Evolutionary conservation across 2,888 invertebrate genomes (phyloP).

Genomic region (Macrosoma leucophasiata): DNA sequence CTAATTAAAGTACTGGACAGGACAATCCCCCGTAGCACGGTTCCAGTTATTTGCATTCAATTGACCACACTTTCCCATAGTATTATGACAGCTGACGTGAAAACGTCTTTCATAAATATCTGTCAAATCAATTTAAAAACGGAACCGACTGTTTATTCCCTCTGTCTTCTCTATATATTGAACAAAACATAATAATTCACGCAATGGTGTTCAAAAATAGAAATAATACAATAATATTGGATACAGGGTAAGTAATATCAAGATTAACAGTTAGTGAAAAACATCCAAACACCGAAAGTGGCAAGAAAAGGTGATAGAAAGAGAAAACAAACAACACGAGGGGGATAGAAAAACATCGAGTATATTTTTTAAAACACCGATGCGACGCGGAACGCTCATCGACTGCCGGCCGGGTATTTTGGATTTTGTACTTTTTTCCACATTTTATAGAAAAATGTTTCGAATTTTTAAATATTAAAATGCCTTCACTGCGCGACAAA

Average conservation of each 20-base stretch:
- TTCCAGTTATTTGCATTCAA: too few species aligned
- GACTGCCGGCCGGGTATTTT: conserved; percentile 68
- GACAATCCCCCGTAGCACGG: too few species aligned
- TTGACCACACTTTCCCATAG: too few species aligned
- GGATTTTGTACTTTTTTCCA: conserved; percentile 37
- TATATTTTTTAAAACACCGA: conserved; percentile 65
- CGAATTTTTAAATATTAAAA: conserved; percentile 1
- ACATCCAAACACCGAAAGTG: conserved; percentile 73
- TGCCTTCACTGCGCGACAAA: too few species aligned
- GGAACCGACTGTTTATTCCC: too few species aligned
- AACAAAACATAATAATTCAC: conserved; percentile 11
- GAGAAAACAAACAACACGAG: conserved; percentile 63
- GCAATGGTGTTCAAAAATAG: conserved; percentile 22
- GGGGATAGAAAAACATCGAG: conserved; percentile 62
- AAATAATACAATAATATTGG: conserved; percentile 40
- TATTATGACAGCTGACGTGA: too few species aligned
- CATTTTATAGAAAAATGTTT: conserved; percentile 9
- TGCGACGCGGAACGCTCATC: conserved; percentile 61
- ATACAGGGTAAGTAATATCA: conserved; percentile 55
- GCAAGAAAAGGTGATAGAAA: conserved; percentile 67
- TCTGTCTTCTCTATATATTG: too few species aligned
- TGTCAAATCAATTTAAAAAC: too few species aligned
- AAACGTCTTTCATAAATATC: too few species aligned
- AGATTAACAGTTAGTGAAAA: conserved; percentile 76
- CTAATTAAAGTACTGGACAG: too few species aligned